Conservation (phyloP, 1,140 invertebrate species). For the Heliconius congener region DNA sequence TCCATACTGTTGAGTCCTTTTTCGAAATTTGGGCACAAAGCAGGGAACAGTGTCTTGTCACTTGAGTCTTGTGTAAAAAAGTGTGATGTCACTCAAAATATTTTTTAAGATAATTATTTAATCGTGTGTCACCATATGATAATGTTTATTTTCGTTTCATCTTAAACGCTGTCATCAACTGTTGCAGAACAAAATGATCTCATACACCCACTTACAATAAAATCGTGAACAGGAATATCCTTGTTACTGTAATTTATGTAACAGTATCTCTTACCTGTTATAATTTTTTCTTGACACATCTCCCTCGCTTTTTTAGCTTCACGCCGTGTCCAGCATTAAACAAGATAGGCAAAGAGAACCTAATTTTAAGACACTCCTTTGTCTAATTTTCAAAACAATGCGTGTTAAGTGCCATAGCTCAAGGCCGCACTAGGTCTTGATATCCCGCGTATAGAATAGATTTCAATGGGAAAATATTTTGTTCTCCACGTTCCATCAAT, state of each 20-base stretch:
- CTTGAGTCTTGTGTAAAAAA: no score
- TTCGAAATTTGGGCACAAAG: no score
- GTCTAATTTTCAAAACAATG: no score
- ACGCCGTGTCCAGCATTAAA: no score
- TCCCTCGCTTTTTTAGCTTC: not conserved
- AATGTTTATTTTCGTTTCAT: not conserved
- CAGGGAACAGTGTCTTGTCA: no score
- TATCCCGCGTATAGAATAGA: no score
- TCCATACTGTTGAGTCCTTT: no score
- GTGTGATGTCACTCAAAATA: not conserved
- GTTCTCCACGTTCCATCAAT: no score
- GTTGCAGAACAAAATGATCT: not conserved
- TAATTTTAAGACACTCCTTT: no score
- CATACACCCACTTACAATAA: slow-evolving; percentile 10
- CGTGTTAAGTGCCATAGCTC: no score
- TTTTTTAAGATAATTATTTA: not conserved
- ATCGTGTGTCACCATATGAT: not conserved
- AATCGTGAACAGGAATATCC: not conserved
- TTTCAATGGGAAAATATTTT: no score
- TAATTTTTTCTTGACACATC: not conserved
- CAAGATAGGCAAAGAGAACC: not conserved
- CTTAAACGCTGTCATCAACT: not conserved
- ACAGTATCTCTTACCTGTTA: not conserved
- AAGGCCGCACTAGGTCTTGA: no score
- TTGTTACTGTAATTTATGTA: not conserved